Evolutionary conservation across 2,888 invertebrate genomes (phyloP).

Genomic region (Lepidochitona cinerea): DNA sequence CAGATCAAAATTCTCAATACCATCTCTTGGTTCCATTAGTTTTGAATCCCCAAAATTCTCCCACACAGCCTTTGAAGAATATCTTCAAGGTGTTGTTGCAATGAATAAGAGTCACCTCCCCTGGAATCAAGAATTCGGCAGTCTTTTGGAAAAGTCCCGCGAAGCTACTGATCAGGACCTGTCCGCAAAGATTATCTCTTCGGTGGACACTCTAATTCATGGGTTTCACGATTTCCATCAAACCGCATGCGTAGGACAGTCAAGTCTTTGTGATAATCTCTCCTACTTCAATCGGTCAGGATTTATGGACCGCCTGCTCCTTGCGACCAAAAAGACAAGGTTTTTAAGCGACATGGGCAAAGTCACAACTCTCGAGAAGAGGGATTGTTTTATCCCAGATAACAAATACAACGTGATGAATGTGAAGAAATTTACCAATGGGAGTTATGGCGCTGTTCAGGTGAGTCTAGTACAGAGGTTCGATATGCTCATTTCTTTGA

Average conservation of each 20-base stretch:
- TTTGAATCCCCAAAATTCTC: neutral
- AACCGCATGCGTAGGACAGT: constrained; percentile 29
- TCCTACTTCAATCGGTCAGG: constrained; percentile 19
- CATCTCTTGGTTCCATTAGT: neutral
- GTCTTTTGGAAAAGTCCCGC: neutral
- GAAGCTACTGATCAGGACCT: neutral
- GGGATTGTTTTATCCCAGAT: neutral
- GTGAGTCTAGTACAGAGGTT: neutral
- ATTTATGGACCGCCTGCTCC: neutral
- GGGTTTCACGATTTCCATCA: constrained; percentile 34
- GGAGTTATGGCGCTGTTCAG: neutral
- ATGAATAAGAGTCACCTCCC: neutral
- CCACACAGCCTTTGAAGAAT: neutral
- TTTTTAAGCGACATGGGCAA: neutral
- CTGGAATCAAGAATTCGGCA: neutral
- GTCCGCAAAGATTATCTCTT: constrained; percentile 43
- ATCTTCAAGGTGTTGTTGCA: neutral
- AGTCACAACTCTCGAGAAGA: neutral
- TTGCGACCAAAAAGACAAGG: neutral
- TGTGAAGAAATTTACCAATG: neutral
- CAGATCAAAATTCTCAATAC: neutral
- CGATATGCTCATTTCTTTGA: constrained; percentile 1
- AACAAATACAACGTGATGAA: neutral
- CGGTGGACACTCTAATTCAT: constrained; percentile 46
- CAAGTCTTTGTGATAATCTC: constrained; percentile 40